Evolutionary conservation across 2,113 vertebrate genomes (phyloP).

Genomic region (Climacteris rufus): DNA sequence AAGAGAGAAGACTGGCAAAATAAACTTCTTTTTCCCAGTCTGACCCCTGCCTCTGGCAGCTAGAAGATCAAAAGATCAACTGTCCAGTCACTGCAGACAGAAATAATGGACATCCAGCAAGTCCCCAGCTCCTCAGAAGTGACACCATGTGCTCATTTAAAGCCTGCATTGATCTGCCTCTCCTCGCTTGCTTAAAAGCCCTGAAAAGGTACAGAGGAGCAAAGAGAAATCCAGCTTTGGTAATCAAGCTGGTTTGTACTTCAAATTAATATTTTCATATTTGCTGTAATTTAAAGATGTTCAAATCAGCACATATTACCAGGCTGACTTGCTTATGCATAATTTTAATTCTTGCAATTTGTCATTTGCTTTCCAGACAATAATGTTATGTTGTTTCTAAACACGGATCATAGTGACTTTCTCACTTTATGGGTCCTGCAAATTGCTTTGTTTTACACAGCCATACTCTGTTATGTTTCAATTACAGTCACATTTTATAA

Average conservation of each 20-base stretch:
- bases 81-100: not conserved
- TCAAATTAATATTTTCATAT: slow-evolving; percentile 12
- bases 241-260: not conserved
- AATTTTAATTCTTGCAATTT: slow-evolving; percentile 38
- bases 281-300: slow-evolving; percentile 7
- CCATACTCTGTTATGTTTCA: slow-evolving; percentile 2
- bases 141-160: not conserved
- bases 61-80: not conserved
- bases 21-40: not conserved
- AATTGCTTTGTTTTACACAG: slow-evolving; percentile 50
- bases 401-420: not conserved
- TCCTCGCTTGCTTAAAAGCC: not conserved
- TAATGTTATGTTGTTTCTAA: slow-evolving; percentile 39
- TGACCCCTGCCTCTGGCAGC: not conserved
- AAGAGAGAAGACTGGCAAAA: not conserved
- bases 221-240: not conserved
- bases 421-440: slow-evolving; percentile 26
- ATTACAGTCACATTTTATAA: slow-evolving; percentile 43
- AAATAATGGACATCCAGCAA: not conserved
- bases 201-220: not conserved
- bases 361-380: slow-evolving; percentile 24
- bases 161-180: not conserved
- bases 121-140: not conserved
- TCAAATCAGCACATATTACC: slow-evolving; percentile 21
- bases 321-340: not conserved